A percentile compares a stretch with the other conserved stretches of the same genome.
phyloP scores from a whole-genome alignment of 2,797 vertebrate species.

The Perodicticus potto region DNA sequence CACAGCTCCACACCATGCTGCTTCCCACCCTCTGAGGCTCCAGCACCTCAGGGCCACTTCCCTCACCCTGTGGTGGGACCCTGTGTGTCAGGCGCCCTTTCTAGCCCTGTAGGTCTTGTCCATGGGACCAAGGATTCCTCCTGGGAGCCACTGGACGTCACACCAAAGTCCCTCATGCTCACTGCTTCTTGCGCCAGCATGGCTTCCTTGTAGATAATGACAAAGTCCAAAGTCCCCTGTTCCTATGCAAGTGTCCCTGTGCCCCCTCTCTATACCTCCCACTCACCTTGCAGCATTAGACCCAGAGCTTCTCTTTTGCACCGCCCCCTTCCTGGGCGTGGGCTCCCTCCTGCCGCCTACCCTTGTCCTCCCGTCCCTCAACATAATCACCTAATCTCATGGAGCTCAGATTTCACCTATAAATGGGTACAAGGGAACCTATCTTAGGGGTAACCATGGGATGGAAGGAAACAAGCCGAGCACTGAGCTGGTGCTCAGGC shows the following conservation, averaged over 20 bases:
- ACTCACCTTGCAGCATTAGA: accelerated
- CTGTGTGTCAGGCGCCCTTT: too few species aligned
- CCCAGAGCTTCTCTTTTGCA: background rate
- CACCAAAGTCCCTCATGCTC: background rate
- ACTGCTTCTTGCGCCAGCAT: background rate
- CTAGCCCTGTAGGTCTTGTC: background rate
- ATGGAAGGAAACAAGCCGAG: accelerated
- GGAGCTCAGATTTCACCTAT: too few species aligned
- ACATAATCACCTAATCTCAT: background rate
- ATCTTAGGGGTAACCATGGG: accelerated
- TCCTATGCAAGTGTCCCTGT: accelerated
- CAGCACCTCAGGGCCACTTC: background rate
- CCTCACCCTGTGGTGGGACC: background rate
- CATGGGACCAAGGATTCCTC: background rate
- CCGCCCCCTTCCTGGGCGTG: accelerated
- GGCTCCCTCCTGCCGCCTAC: background rate
- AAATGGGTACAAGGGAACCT: background rate
- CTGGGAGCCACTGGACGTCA: background rate
- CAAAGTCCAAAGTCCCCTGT: background rate
- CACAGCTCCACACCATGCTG: background rate
- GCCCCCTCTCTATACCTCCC: background rate
- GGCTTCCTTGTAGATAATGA: background rate
- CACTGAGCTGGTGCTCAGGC: accelerated
- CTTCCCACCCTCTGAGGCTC: background rate
- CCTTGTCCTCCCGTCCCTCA: background rate